Base-by-base conservation (phyloP, 2,888 invertebrate genomes). In the Leptinotarsa tumamoca region DNA sequence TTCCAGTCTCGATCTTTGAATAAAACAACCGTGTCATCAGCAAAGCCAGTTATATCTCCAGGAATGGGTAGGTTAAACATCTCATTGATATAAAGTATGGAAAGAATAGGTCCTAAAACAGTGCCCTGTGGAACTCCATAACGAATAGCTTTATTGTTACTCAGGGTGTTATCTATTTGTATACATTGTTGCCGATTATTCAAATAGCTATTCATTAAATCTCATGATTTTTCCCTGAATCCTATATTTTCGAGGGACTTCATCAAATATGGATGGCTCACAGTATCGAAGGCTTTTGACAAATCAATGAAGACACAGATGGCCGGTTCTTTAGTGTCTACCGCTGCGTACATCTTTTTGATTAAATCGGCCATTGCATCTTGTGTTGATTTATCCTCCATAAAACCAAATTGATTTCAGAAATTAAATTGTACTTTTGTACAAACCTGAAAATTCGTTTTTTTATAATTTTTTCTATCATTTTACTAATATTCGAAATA, bases 241-340 rank as follows among this genome's bases (percentile, higher is more conserved):
- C 74, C 74, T 51, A 63, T 67, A 50, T 63, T 69, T 66, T 74
- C 63, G 4, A 74, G 54, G 0, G 50, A 68, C n/a, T 70, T 61
- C 63, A 74, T 49, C 51, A 74, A 69, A 61, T 61, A 17, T 61
- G 61, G 63, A 43, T 74, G 69, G 49, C 69, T 69, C 33, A 74
- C 63, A 13, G 74, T 63, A 23, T 23, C 23, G 23, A 23, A 23
- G 3, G 3, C 23, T 23, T 23, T 23, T 23, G 3, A 2, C 23
- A 61, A 67, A 67, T 74, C 74, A 63, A 74, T 54, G 66, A 74
- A 74, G 15, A 74, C 51, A 51, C 71, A 71, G 13, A 71, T 71
- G 13, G 51, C 15, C 21, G 61, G 61, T 63, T 61, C 27, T n/a
- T 61, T 63, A 21, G 63, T n/a, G 27, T 71, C 61, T 70, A 70